A percentile compares a stretch with the other conserved stretches of the same genome.
Evolutionary conservation across 2,113 vertebrate genomes (phyloP).

Genomic region (Barnardius zonarius): DNA sequence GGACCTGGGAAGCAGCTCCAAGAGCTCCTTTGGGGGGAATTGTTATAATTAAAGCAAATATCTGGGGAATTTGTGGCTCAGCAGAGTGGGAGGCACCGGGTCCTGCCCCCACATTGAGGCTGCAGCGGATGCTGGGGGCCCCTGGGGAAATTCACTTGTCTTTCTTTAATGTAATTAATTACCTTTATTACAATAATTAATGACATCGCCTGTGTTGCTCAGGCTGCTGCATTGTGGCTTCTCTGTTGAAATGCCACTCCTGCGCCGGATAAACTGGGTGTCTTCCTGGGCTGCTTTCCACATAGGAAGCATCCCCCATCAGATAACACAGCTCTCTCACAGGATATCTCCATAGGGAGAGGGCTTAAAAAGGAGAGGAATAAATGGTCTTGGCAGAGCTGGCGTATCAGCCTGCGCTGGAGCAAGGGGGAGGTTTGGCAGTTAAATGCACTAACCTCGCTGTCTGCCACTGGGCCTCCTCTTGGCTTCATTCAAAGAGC

Average conservation of each 20-base stretch:
- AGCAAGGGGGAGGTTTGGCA: slow-evolving; percentile 1
- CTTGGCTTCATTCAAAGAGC: slow-evolving; percentile 65
- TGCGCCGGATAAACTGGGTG: rapidly evolving
- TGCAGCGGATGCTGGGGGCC: not conserved
- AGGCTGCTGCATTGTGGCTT: not conserved
- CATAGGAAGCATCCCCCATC: not conserved
- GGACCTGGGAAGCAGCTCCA: not conserved
- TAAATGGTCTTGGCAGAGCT: not conserved
- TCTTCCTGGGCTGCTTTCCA: not conserved
- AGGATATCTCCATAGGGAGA: not conserved
- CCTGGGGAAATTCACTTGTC: not conserved
- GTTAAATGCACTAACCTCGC: not conserved
- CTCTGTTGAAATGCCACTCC: not conserved
- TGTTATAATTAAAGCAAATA: slow-evolving; percentile 47
- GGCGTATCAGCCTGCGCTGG: not conserved
- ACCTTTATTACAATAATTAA: not conserved
- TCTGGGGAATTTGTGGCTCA: slow-evolving; percentile 35
- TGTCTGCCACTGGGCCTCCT: slow-evolving; percentile 24
- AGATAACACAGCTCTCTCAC: not conserved
- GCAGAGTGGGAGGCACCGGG: not conserved
- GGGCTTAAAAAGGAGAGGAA: not conserved
- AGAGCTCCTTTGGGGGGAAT: not conserved
- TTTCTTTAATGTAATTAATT: slow-evolving; percentile 27
- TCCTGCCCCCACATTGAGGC: not conserved
- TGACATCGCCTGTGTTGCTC: not conserved